These are phyloP conservation scores for Clarias batrachus DNA, from an alignment of 2,113 vertebrate species.

Conservation along the genomic window DNA sequence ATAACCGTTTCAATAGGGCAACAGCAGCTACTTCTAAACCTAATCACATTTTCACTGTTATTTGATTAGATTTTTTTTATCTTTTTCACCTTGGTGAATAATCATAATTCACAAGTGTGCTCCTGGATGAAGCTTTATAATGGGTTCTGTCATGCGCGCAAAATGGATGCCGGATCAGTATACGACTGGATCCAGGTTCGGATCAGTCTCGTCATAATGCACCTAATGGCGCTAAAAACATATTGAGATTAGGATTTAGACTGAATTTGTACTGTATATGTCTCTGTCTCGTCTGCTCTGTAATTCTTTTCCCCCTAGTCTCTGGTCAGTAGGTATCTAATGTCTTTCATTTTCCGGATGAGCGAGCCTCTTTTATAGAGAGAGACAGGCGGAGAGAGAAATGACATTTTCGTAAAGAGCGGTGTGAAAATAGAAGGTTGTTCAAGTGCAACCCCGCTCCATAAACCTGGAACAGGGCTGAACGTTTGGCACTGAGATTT, in stretches of 20 bases:
- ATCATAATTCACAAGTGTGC: not conserved
- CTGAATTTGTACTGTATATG: not conserved
- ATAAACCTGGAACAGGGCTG: slow-evolving; percentile 11
- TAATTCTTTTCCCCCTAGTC: not conserved
- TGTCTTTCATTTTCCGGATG: slow-evolving; percentile 26
- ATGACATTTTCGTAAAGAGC: slow-evolving; percentile 3
- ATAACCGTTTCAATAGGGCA: not conserved
- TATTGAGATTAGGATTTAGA: slow-evolving; percentile 4
- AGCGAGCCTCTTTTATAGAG: not conserved
- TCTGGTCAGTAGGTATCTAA: not conserved
- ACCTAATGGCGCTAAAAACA: not conserved
- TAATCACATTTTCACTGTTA: not conserved
- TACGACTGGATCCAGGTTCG: not conserved
- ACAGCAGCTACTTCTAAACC: not conserved
- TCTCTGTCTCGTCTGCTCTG: not conserved
- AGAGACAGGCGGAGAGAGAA: not conserved
- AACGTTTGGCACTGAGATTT: not conserved
- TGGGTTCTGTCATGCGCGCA: not conserved
- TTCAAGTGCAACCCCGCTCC: not conserved
- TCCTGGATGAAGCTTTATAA: not conserved
- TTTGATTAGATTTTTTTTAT: not conserved
- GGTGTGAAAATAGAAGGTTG: slow-evolving; percentile 8
- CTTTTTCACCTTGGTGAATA: not conserved
- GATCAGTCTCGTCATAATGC: not conserved
- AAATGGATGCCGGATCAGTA: not conserved